A percentile compares a stretch with the other conserved stretches of the same genome.
phyloP scores from a whole-genome alignment of 23 tunicate species.

The Halocynthia roretzi region DNA sequence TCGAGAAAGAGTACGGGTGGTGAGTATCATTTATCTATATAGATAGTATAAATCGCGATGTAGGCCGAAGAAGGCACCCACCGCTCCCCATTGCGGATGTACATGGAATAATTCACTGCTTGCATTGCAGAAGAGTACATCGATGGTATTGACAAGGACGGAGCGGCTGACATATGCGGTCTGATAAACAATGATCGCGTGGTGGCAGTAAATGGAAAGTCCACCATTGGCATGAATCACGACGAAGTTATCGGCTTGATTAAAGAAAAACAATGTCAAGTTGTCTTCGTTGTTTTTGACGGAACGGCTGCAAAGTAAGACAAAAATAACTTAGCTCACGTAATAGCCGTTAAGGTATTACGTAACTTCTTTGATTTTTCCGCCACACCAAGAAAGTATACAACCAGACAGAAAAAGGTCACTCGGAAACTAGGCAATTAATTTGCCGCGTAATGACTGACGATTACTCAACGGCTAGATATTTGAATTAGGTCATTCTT shows the following conservation, averaged over 20 bases:
- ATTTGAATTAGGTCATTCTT: no score
- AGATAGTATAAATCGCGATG: no score
- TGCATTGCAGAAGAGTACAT: slow-evolving; percentile 46
- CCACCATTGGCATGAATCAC: slow-evolving; percentile 28
- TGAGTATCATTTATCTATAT: background rate
- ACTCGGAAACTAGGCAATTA: background rate
- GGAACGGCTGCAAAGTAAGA: slow-evolving; percentile 60
- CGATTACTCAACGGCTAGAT: no score
- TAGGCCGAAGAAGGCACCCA: no score
- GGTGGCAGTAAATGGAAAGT: slow-evolving; percentile 62
- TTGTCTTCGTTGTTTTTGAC: slow-evolving; percentile 57
- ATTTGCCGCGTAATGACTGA: background rate
- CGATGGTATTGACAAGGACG: slow-evolving; percentile 41
- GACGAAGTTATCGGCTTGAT: slow-evolving; percentile 49
- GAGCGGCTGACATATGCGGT: slow-evolving; percentile 39
- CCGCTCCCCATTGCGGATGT: no score
- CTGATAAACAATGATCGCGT: slow-evolving; percentile 60
- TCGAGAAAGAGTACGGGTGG: slow-evolving; percentile 41
- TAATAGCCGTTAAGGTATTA: no score
- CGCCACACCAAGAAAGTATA: background rate
- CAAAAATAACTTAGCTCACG: background rate
- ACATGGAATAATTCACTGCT: no score
- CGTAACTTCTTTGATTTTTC: background rate
- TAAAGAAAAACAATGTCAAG: slow-evolving; percentile 58
- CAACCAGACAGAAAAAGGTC: background rate